Conservation (phyloP, 2,113 vertebrate species). For the Regulus satrapa region DNA sequence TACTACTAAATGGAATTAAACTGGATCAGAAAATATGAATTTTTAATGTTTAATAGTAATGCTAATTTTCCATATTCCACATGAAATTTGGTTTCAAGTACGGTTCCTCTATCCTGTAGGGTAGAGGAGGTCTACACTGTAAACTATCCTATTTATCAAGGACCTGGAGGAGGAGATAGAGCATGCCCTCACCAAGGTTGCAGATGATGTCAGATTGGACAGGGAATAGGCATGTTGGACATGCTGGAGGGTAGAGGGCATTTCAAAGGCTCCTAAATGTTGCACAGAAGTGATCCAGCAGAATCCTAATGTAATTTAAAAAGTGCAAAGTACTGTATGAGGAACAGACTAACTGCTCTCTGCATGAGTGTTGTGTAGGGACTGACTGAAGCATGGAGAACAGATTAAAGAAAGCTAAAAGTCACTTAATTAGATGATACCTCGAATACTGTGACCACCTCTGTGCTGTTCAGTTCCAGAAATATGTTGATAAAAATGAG, state of each 20-base stretch:
- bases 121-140: not conserved
- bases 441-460: not conserved
- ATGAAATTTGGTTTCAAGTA: not conserved
- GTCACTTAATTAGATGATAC: not conserved
- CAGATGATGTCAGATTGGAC: not conserved
- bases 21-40: not conserved
- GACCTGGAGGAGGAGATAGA: not conserved
- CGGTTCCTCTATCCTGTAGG: not conserved
- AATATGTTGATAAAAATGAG: not conserved
- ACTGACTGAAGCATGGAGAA: not conserved
- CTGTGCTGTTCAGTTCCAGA: not conserved
- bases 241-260: not conserved
- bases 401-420: not conserved
- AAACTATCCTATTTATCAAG: not conserved
- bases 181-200: not conserved
- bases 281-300: not conserved
- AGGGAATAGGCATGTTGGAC: not conserved
- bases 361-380: not conserved
- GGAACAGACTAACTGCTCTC: not conserved
- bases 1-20: not conserved
- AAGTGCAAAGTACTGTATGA: not conserved
- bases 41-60: too few species aligned
- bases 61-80: not conserved
- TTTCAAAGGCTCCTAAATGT: not conserved
- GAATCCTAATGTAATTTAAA: not conserved